Conservation (phyloP, 2,113 vertebrate genomes). For the Eublepharis macularius region DNA sequence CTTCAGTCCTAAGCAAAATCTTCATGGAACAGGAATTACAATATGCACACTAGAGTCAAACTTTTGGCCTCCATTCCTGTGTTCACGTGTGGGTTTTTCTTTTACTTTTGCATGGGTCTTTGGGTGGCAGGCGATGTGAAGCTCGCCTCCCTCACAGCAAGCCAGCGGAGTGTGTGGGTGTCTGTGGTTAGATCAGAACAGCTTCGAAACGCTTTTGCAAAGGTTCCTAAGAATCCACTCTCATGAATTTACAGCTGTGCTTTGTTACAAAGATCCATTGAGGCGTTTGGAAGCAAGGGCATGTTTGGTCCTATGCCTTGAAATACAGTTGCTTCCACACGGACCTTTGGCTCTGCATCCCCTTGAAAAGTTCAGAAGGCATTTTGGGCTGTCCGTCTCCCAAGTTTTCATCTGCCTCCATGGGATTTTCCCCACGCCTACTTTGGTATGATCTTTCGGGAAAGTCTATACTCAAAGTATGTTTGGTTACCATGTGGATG, state of each 20-base stretch:
- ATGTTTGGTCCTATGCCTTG: neutral
- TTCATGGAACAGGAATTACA: too few species aligned
- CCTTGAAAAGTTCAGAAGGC: too few species aligned
- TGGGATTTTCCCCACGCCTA: too few species aligned
- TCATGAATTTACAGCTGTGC: neutral
- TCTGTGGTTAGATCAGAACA: conserved; percentile 60
- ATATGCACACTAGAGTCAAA: too few species aligned
- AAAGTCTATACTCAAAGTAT: too few species aligned
- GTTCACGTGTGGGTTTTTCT: neutral
- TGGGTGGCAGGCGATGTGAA: neutral
- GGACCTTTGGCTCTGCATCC: too few species aligned
- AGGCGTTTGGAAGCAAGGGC: conserved; percentile 13
- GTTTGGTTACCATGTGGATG: too few species aligned
- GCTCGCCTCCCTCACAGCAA: conserved; percentile 14
- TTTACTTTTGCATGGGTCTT: neutral
- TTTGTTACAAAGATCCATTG: neutral
- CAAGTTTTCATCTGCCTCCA: too few species aligned
- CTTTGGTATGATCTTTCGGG: too few species aligned
- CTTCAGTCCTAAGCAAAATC: too few species aligned
- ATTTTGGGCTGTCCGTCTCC: too few species aligned
- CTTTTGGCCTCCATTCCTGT: too few species aligned
- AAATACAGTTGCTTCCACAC: neutral
- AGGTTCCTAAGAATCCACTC: conserved; percentile 16
- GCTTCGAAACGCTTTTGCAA: conserved; percentile 33
- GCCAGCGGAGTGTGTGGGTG: conserved; percentile 46